Percentiles rank a stretch among this genome's conserved stretches.
Evolutionary conservation across 2,797 vertebrate species (phyloP).

Genomic region (Catamblyrhynchus diadema): DNA sequence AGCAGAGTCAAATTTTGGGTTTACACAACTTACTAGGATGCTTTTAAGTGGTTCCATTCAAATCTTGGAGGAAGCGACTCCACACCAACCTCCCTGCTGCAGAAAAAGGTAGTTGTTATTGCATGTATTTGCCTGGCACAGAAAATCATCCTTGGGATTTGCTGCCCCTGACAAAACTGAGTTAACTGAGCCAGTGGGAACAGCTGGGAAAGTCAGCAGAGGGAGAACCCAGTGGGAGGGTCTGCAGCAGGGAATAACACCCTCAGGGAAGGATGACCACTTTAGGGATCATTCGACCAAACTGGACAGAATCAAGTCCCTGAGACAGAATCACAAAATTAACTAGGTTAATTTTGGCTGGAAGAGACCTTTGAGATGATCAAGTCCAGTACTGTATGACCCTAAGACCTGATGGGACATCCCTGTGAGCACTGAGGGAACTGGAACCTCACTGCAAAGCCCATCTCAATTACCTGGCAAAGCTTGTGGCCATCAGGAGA

Average conservation of each 20-base stretch:
- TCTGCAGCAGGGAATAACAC: background rate
- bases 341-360: background rate
- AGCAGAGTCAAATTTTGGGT: background rate
- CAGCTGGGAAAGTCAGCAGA: background rate
- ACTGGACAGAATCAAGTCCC: background rate
- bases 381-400: background rate
- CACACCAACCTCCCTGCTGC: background rate
- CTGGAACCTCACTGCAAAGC: background rate
- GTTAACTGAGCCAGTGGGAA: fast-evolving
- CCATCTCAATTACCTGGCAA: background rate
- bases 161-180: background rate
- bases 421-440: background rate
- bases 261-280: background rate
- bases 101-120: background rate
- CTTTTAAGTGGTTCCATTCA: background rate
- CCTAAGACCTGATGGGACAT: fast-evolving
- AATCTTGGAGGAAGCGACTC: background rate
- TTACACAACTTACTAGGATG: background rate
- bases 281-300: background rate
- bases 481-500: background rate
- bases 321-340: background rate
- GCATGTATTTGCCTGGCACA: background rate
- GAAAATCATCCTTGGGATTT: background rate
- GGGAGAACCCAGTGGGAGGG: background rate
- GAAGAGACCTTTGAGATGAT: background rate